A percentile compares a stretch with the other conserved stretches of the same genome.
Evolutionary conservation across 1,140 invertebrate species (phyloP).

Genomic region (Anthonomus grandis): DNA sequence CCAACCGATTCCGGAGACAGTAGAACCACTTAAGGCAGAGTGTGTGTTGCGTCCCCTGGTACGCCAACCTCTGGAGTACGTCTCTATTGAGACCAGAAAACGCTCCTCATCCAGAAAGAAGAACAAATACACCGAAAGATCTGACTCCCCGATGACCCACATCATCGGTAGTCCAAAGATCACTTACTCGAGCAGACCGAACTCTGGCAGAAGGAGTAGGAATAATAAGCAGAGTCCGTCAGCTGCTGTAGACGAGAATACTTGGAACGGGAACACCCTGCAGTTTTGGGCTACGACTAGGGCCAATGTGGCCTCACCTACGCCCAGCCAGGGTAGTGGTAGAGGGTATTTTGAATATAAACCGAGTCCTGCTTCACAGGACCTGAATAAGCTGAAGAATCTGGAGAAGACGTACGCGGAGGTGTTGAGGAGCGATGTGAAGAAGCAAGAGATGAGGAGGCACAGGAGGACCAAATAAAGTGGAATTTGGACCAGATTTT

Average conservation of each 20-base stretch:
- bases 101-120: conserved; percentile 60
- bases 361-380: conserved; percentile 72
- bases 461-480: conserved; percentile 36
- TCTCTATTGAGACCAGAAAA: conserved; percentile 59
- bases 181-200: conserved; percentile 55
- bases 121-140: conserved; percentile 58
- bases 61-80: conserved; percentile 63
- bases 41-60: conserved; percentile 57
- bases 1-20: conserved; percentile 52
- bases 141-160: conserved; percentile 59
- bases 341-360: conserved; percentile 58
- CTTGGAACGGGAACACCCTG: conserved; percentile 65
- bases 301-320: conserved; percentile 54
- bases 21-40: conserved; percentile 33
- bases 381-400: conserved; percentile 73
- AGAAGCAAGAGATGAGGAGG: conserved; percentile 37
- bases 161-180: conserved; percentile 56
- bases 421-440: conserved; percentile 64
- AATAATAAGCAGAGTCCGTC: conserved; percentile 21
- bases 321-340: conserved; percentile 51
- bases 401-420: conserved; percentile 81
- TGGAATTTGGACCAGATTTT: too few relatives aligned
- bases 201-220: conserved; percentile 52
- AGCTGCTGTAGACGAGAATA: conserved; percentile 27
- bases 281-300: conserved; percentile 59